phyloP scores from a whole-genome alignment of 1,140 invertebrate genomes.

The Apis mellifera region DNA sequence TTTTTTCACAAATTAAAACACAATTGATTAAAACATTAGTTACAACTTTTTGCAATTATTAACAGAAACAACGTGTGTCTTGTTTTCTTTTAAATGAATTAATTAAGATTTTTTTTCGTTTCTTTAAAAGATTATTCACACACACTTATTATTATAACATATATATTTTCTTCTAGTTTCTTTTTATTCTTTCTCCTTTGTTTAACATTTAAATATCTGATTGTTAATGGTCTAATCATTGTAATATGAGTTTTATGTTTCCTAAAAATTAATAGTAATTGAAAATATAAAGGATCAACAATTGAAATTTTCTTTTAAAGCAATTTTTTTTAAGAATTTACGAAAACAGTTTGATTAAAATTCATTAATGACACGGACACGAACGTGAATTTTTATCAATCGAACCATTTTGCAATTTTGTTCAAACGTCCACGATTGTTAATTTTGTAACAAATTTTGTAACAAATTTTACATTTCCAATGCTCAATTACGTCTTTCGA shows the following conservation, averaged over 20 bases:
- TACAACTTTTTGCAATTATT: too few relatives aligned
- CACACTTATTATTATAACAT: too few relatives aligned
- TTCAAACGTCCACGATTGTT: neutral
- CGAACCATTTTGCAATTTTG: neutral
- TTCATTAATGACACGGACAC: neutral
- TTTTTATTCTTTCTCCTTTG: too few relatives aligned
- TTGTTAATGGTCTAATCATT: neutral
- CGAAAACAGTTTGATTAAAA: neutral
- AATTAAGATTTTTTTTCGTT: too few relatives aligned
- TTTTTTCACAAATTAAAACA: too few relatives aligned
- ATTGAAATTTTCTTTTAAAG: neutral
- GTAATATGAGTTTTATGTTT: neutral
- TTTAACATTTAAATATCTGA: too few relatives aligned
- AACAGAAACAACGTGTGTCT: too few relatives aligned
- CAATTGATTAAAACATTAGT: too few relatives aligned
- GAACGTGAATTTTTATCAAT: neutral
- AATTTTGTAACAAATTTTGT: neutral
- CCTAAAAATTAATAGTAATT: neutral
- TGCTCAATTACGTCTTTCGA: neutral
- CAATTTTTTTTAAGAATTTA: neutral
- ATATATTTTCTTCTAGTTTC: too few relatives aligned
- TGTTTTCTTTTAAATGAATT: too few relatives aligned
- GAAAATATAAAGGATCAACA: neutral
- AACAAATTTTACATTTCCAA: conserved; percentile 5
- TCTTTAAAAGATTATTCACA: too few relatives aligned